These are phyloP conservation scores for Agrochola circellaris DNA, from an alignment of 2,888 invertebrate genomes.

Conservation along the genomic window DNA sequence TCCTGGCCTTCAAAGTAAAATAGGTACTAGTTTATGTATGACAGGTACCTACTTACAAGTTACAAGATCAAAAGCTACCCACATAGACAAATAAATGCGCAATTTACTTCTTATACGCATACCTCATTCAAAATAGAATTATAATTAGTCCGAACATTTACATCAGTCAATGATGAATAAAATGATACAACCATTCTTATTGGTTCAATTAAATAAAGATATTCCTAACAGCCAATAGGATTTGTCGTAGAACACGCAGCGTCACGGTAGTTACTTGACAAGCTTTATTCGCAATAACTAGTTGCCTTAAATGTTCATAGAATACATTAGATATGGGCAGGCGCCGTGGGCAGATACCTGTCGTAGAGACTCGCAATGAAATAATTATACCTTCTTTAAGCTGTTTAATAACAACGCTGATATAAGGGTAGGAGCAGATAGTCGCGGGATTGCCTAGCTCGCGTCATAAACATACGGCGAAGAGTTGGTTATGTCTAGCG, in stretches of 20 bases:
- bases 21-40: neutral
- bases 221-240: constrained; percentile 50
- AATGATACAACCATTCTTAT: constrained; percentile 35
- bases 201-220: constrained; percentile 48
- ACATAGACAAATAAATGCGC: constrained; percentile 55
- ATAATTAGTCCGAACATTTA: constrained; percentile 58
- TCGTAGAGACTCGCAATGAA: constrained; percentile 44
- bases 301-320: constrained; percentile 68
- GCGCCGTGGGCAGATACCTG: constrained; percentile 66
- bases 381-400: constrained; percentile 57
- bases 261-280: constrained; percentile 34
- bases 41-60: constrained; percentile 6
- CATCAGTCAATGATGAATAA: constrained; percentile 34
- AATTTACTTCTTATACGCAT: constrained; percentile 65
- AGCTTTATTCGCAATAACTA: constrained; percentile 60
- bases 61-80: constrained; percentile 52
- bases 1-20: constrained; percentile 14
- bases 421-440: constrained; percentile 6
- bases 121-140: constrained; percentile 57
- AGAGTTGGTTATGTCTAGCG: neutral
- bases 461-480: neutral
- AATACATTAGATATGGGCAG: constrained; percentile 52
- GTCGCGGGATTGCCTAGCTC: neutral
- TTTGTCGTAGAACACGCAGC: constrained; percentile 20
- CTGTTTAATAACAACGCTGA: constrained; percentile 29